Conservation (phyloP, 2,113 vertebrate genomes). For the Leucoraja erinaceus region DNA sequence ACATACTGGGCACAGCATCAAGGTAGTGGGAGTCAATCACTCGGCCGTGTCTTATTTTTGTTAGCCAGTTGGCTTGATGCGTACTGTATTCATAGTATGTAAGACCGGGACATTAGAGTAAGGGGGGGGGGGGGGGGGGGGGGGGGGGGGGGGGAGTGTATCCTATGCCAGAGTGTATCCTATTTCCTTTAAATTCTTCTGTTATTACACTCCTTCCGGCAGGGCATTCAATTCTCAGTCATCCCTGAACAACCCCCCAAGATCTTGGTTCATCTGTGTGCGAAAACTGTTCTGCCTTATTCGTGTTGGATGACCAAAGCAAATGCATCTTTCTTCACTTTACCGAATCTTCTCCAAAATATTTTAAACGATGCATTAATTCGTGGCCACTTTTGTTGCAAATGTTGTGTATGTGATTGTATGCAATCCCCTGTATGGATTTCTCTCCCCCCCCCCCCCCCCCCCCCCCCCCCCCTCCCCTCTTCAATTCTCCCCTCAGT, state of each 20-base stretch:
- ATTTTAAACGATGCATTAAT: neutral
- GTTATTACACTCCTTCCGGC: neutral
- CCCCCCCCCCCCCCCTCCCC: neutral
- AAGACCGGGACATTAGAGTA: neutral
- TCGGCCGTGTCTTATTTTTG: neutral
- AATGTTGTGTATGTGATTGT: neutral
- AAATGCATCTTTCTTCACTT: neutral
- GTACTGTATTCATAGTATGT: too few relatives aligned
- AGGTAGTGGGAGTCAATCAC: neutral
- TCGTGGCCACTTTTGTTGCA: neutral
- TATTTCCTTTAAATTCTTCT: neutral
- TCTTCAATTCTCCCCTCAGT: neutral
- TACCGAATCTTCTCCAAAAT: neutral
- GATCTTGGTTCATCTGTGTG: neutral
- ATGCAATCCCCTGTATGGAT: neutral
- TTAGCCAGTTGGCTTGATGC: too few relatives aligned
- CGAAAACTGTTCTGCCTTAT: neutral
- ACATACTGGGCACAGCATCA: neutral
- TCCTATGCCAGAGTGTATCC: neutral
- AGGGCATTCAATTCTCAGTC: neutral
- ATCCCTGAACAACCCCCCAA: neutral
- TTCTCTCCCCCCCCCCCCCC: neutral
- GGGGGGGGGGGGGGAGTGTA: too few relatives aligned
- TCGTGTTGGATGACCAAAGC: neutral
- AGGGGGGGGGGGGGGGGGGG: too few relatives aligned